Conservation (phyloP, 2,797 vertebrate genomes). For the Galago senegalensis region DNA sequence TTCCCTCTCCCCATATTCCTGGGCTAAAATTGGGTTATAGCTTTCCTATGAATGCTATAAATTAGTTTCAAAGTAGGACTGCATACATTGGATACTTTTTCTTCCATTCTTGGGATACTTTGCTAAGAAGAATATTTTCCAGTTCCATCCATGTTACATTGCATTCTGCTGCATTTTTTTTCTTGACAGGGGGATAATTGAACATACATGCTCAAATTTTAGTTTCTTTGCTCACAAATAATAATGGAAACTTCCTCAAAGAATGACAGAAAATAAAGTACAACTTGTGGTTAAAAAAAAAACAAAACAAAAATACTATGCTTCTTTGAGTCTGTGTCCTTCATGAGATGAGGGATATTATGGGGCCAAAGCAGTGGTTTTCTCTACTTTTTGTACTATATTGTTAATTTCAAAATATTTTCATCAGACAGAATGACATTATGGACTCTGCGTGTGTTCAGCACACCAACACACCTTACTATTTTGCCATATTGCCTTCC, state of each 20-base stretch:
- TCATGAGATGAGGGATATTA: not conserved
- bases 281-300: not conserved
- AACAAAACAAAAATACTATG: not conserved
- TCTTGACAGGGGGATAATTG: not conserved
- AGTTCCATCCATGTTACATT: too few species aligned
- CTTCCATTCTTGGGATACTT: too few species aligned
- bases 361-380: not conserved
- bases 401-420: not conserved
- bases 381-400: not conserved
- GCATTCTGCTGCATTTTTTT: not conserved
- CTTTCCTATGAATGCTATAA: too few species aligned
- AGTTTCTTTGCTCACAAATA: not conserved
- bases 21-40: too few species aligned
- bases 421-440: not conserved
- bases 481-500: not conserved
- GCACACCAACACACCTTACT: not conserved
- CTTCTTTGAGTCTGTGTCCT: not conserved
- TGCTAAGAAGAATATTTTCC: too few species aligned
- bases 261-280: not conserved
- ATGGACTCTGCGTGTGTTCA: not conserved
- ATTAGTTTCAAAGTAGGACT: too few species aligned
- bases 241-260: not conserved
- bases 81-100: too few species aligned
- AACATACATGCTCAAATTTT: not conserved
- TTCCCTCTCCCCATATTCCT: too few species aligned